These are phyloP conservation scores for Castor canadensis DNA, from an alignment of 2,113 vertebrate genomes.

Conservation along the genomic window DNA sequence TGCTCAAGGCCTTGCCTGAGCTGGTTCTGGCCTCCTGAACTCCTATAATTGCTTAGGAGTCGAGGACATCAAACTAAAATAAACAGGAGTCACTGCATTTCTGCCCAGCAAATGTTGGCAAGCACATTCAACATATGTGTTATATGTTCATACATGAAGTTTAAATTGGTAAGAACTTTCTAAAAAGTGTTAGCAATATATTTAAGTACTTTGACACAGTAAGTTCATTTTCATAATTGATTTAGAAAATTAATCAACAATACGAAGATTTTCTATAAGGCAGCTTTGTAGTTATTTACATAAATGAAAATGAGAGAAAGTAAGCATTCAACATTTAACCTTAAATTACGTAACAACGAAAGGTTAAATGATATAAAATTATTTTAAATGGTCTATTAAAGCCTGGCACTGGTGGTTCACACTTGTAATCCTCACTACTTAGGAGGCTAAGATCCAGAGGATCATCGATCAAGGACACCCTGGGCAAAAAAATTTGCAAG, in stretches of 20 bases:
- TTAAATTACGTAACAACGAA: neutral
- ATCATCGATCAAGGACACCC: too few relatives aligned
- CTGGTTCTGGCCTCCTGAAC: neutral
- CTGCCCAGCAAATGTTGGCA: neutral
- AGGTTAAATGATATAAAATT: neutral
- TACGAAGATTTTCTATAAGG: neutral
- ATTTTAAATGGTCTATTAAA: neutral
- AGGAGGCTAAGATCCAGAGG: too few relatives aligned
- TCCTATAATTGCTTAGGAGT: neutral
- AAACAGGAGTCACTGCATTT: neutral
- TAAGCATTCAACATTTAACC: neutral
- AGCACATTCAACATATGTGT: neutral
- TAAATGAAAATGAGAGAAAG: neutral
- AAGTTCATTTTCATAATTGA: neutral
- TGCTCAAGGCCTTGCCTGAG: neutral
- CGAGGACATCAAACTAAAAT: neutral
- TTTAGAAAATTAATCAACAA: neutral
- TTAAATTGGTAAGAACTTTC: neutral
- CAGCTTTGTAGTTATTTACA: neutral
- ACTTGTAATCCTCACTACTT: too few relatives aligned
- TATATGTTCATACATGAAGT: accelerated
- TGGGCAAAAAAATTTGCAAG: too few relatives aligned
- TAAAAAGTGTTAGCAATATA: neutral
- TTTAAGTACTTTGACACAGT: neutral
- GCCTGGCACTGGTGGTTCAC: too few relatives aligned